Base-by-base conservation (phyloP, 2,113 vertebrate species). In the Zapornia atra region DNA sequence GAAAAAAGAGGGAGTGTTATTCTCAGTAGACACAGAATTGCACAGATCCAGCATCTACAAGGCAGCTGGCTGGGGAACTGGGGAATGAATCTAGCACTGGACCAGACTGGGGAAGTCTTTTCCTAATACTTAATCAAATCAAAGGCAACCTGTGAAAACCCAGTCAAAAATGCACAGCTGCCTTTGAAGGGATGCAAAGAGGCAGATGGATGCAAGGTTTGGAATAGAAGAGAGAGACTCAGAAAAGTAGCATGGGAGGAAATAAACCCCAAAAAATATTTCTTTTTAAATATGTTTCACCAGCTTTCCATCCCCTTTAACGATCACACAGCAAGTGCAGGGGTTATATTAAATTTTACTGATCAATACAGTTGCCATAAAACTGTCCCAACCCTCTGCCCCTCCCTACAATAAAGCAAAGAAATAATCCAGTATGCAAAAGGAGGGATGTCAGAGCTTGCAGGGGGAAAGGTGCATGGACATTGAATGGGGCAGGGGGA, bases 281-380 rank as follows among this genome's bases (percentile, higher is more conserved):
- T 93, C 65, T 73, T 96, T 71, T 71, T n/a, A 87, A 95, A 83
- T 70, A 86, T 79, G 77, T 97, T 92, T 91, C 92, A 50, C 75
- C 1, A 0, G 40, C 88, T 92, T 96, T 93, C 82, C 89, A 90
- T 77, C 88, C 97, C 94, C 85, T 66, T 66, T 96, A 97, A 97
- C 60, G 87, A 97, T 94, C 96, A 65, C 92, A 61, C 96, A 82
- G 94, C 91, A 97, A 95, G 96, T 94, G 97, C 96, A 95, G 92
- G 92, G 97, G 94, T 97, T 95, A 94, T 93, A 98, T 97, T 97
- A 97, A 97, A 97, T 97, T 97, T 96, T 92, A 83, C 96, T 81
- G 94, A 97, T 98, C 97, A 66, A 98, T 98, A 95, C 90, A 76
- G 94, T 44, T 56, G 94, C 97, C 88, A 95, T 97, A 95, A 97